A percentile compares a stretch with the other conserved stretches of the same genome.
Evolutionary conservation across 1,140 invertebrate species (phyloP).

Genomic region (Drosophila grimshawi): DNA sequence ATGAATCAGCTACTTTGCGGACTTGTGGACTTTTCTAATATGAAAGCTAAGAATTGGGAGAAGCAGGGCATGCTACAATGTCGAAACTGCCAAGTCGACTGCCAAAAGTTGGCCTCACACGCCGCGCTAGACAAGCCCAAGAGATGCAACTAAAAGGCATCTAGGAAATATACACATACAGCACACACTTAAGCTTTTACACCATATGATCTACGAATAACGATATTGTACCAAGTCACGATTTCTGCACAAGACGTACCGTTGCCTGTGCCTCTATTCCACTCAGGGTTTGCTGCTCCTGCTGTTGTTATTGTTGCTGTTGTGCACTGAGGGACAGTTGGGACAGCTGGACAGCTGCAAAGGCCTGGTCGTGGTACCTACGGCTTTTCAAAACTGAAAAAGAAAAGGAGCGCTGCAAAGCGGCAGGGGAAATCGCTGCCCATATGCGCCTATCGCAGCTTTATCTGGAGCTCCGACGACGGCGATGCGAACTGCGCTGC

Average conservation of each 20-base stretch:
- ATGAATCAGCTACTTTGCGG: background rate
- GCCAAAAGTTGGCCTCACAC: constrained; percentile 35
- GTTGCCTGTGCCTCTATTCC: constrained; percentile 67
- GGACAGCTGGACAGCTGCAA: constrained; percentile 28
- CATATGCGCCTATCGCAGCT: constrained; percentile 80
- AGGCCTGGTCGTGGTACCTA: constrained; percentile 29
- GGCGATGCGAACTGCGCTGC: constrained; percentile 64
- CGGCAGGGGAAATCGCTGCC: constrained; percentile 51
- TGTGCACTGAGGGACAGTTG: constrained; percentile 12
- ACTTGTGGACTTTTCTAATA: background rate
- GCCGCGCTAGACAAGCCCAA: constrained; percentile 54
- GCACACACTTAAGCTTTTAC: constrained; percentile 66
- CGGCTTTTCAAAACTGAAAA: constrained; percentile 33
- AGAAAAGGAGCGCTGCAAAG: constrained; percentile 32
- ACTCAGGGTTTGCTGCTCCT: constrained; percentile 25
- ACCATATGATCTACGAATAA: constrained; percentile 84
- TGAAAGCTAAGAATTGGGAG: background rate
- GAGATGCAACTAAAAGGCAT: constrained; percentile 40
- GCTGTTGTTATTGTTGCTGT: constrained; percentile 12
- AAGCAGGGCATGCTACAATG: constrained; percentile 16
- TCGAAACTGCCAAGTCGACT: constrained; percentile 43
- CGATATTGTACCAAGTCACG: constrained; percentile 83
- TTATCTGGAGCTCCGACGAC: constrained; percentile 76
- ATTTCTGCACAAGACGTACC: constrained; percentile 82
- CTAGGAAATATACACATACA: constrained; percentile 53